Evolutionary conservation across 1,140 invertebrate species (phyloP).

Genomic region (Idris sp.): DNA sequence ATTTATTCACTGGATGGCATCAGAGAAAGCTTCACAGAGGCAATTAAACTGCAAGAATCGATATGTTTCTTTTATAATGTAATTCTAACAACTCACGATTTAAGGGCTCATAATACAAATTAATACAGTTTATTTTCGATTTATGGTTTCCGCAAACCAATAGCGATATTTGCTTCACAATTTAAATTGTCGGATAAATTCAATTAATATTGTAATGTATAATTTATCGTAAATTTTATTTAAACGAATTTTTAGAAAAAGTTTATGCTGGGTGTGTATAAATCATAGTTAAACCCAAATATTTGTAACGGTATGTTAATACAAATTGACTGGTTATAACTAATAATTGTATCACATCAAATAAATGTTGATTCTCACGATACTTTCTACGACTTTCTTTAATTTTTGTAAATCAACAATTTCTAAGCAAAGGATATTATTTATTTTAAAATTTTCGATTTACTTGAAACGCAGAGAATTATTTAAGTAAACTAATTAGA

Average conservation of each 20-base stretch:
- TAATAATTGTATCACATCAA: background rate
- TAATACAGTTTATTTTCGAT: slow-evolving; percentile 5
- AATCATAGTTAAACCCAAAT: too few relatives aligned
- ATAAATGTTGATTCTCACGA: slow-evolving; percentile 17
- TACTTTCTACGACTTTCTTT: slow-evolving; percentile 13
- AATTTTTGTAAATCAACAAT: slow-evolving; percentile 6
- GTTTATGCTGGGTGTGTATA: too few relatives aligned
- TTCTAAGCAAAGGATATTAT: slow-evolving; percentile 8
- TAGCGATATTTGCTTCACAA: too few relatives aligned
- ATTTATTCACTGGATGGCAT: slow-evolving; percentile 58
- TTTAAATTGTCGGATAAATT: too few relatives aligned
- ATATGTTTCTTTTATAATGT: slow-evolving; percentile 37
- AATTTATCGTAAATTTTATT: too few relatives aligned
- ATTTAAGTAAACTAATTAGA: slow-evolving; percentile 26
- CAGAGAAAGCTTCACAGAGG: slow-evolving; percentile 43
- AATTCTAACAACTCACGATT: slow-evolving; percentile 45
- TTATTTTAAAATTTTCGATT: background rate
- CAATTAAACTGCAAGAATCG: slow-evolving; percentile 59
- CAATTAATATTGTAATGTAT: too few relatives aligned
- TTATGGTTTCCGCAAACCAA: background rate
- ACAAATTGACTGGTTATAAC: too few relatives aligned
- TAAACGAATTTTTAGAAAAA: too few relatives aligned
- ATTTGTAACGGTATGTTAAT: too few relatives aligned
- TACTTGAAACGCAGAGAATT: slow-evolving; percentile 13
- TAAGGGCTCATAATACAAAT: slow-evolving; percentile 40